Evolutionary conservation across 2,888 invertebrate species (phyloP), one percentile per base, ranked within the genome.

Genomic region (Danaus chrysippus): DNA sequence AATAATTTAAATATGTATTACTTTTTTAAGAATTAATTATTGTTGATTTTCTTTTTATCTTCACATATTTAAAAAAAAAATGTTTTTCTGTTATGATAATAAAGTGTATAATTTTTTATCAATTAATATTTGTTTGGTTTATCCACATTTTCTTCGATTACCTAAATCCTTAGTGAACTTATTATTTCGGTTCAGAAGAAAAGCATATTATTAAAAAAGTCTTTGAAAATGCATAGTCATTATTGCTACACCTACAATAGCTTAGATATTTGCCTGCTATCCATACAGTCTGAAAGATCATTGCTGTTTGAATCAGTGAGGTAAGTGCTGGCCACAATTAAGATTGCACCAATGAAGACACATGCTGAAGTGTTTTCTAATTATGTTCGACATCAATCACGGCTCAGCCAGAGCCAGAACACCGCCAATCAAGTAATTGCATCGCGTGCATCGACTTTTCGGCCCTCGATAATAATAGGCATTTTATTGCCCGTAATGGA

Each of bases 401-500:
- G 77, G 77, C 78, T 76, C 79, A 75, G 81, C 79, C 83, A 76
- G 81, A 80, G 75, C 79, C 90, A 88, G 89, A 88, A 83, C 87
- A 86, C 86, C 84, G 83, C 88, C 89, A 91, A 90, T 91, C 90
- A 91, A 87, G 88, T 90, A 88, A 91, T 90, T 91, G 90, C 90
- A 90, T 91, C 88, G 90, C 90, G 90, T 91, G 90, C 90, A 90
- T 89, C 87, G 85, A 86, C 84, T 88, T 90, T 91, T 90, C 85
- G 88, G 74, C 87, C 87, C 89, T 88, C 87, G 89, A 89, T 89
- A 89, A 90, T 90, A 90, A 91, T 89, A 89, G 89, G 86, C 89
- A 90, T 91, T 91, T 91, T 89, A 91, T 90, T 89, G 84, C 87
- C 83, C 77, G 82, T 91, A 90, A 91, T 91, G 87, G 86, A 91